Conservation (phyloP, 2,888 invertebrate genomes). For the Phoenoteleia sp. region DNA sequence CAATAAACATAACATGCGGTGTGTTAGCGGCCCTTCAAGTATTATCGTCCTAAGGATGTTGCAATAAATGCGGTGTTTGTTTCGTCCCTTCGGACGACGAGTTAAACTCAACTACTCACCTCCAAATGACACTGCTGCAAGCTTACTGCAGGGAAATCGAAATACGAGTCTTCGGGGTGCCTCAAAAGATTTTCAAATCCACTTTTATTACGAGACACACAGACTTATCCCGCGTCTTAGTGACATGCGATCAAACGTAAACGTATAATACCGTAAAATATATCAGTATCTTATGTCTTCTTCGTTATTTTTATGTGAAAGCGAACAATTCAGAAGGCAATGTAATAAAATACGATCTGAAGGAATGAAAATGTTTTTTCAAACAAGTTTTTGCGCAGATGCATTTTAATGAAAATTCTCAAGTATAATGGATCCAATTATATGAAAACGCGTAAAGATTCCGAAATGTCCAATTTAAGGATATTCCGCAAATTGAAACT, state of each 20-base stretch:
- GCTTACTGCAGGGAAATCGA: constrained; percentile 94
- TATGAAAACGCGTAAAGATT: too few relatives aligned
- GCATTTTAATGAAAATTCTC: constrained; percentile 13
- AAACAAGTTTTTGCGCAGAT: background rate
- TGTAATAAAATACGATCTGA: constrained; percentile 33
- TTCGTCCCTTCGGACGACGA: constrained; percentile 89
- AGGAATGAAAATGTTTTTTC: constrained; percentile 26
- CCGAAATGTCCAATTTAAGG: background rate
- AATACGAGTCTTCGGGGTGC: constrained; percentile 92
- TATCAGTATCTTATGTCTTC: constrained; percentile 38
- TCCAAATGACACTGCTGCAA: constrained; percentile 92
- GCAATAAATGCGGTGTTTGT: constrained; percentile 83
- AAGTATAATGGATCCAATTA: too few relatives aligned
- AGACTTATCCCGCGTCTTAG: constrained; percentile 78
- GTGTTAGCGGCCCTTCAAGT: constrained; percentile 89
- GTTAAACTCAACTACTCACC: constrained; percentile 92
- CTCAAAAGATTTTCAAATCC: constrained; percentile 76
- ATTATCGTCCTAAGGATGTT: constrained; percentile 87
- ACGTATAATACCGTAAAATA: constrained; percentile 63
- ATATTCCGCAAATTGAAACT: background rate
- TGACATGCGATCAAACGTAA: constrained; percentile 63
- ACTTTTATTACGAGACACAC: constrained; percentile 78
- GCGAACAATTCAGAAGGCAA: constrained; percentile 38
- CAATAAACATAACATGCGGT: constrained; percentile 88
- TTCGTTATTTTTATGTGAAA: constrained; percentile 60